These are phyloP conservation scores for Xanthorhoe spadicearia DNA, from an alignment of 2,888 invertebrate genomes.

Conservation along the genomic window DNA sequence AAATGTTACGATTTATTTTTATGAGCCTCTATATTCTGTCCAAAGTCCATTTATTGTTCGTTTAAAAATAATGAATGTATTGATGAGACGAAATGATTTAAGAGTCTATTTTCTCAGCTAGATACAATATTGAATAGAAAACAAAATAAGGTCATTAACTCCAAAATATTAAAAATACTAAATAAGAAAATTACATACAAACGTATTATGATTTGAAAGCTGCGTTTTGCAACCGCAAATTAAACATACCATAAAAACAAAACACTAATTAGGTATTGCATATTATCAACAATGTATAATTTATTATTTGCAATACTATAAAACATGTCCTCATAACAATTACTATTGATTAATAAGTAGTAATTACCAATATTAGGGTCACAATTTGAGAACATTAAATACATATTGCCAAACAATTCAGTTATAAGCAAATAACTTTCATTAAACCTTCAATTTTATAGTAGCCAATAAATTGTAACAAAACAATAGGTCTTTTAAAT, in stretches of 20 bases:
- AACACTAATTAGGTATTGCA: constrained; percentile 27
- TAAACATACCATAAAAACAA: constrained; percentile 12
- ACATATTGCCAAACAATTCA: constrained; percentile 44
- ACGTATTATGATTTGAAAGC: background rate
- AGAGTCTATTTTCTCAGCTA: background rate
- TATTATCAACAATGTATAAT: constrained; percentile 28
- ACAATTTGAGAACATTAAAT: constrained; percentile 43
- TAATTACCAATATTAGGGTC: constrained; percentile 40
- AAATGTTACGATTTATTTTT: constrained; percentile 4
- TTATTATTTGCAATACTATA: constrained; percentile 28
- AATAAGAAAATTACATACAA: background rate
- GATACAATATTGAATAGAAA: background rate
- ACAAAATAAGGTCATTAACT: no score
- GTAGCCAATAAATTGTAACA: constrained; percentile 36
- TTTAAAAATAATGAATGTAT: constrained; percentile 2
- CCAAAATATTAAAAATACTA: background rate
- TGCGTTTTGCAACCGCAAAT: constrained; percentile 15
- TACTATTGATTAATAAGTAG: constrained; percentile 38
- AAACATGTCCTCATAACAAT: constrained; percentile 28
- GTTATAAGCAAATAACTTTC: constrained; percentile 49
- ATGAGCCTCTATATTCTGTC: background rate
- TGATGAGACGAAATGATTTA: background rate
- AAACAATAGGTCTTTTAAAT: constrained; percentile 29
- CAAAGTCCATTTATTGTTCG: constrained; percentile 7
- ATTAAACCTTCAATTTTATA: constrained; percentile 47